phyloP scores from a whole-genome alignment of 2,113 vertebrate species.

The Phyllostomus hastatus region DNA sequence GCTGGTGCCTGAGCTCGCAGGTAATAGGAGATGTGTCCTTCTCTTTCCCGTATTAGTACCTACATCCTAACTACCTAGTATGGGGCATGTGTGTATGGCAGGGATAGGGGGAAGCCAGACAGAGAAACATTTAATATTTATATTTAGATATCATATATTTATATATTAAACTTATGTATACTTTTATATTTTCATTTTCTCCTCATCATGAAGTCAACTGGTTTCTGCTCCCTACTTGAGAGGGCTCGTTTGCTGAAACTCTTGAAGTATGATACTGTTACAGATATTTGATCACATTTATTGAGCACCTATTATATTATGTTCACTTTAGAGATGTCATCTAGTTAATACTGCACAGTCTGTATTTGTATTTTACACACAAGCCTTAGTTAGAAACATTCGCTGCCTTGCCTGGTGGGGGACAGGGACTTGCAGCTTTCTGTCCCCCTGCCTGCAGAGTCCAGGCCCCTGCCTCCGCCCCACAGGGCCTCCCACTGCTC shows the following conservation, averaged over 20 bases:
- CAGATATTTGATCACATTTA: background rate
- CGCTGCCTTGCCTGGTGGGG: background rate
- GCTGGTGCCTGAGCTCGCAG: accelerated
- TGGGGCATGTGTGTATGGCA: too few species aligned
- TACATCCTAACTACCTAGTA: too few species aligned
- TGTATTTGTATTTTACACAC: background rate
- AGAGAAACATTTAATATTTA: background rate
- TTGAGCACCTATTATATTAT: background rate
- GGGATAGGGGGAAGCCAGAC: too few species aligned
- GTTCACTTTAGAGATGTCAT: background rate
- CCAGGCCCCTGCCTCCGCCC: accelerated
- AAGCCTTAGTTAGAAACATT: background rate
- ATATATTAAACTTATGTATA: background rate
- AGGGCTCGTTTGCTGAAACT: background rate
- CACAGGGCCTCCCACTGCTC: background rate
- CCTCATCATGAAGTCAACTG: background rate
- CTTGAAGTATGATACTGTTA: background rate
- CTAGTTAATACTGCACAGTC: background rate
- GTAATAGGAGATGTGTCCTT: accelerated
- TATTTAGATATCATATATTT: background rate
- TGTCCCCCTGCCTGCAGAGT: background rate
- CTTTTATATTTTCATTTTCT: background rate
- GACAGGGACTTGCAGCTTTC: background rate
- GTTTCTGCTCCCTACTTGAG: background rate
- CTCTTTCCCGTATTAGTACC: background rate